Evolutionary conservation across 2,113 vertebrate genomes (phyloP), one percentile per base, ranked within the genome.

Genomic region (Vulpes vulpes): DNA sequence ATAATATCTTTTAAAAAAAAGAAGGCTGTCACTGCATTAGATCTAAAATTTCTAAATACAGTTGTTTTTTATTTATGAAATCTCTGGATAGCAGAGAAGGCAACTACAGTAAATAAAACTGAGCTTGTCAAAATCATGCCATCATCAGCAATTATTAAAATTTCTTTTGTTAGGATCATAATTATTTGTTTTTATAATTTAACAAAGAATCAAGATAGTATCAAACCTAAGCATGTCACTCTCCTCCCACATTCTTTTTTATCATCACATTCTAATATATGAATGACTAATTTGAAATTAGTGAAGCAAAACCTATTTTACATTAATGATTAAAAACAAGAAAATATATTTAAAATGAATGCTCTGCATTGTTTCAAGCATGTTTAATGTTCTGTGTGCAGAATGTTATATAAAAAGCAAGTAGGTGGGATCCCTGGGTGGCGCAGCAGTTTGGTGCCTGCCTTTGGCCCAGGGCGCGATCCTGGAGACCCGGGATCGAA

Each of bases 11-110:
- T 7, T 1, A 43, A 43, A 43, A 43, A 43, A 43, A 93, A 60
- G 78, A 89, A 20, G 67, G 38, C 15, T 73, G 53, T 79, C 51
- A 64, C 43, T 85, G 12, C 9, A 23, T 16, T n/a, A 60, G 25
- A 78, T 53, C 9, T 20, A 67, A 57, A 19, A 27, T 80, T 79
- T 67, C 11, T 30, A 95, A 43, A 20, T 49, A 53, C 0, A 69
- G 22, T 76, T 83, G 25, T 32, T 95, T 92, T 92, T 83, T 60
- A 62, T 94, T 57, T 91, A 53, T 79, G 79, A 82, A 59, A 12
- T 76, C 12, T 5, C 59, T 92, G 5, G 27, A 55, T 90, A 83
- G 83, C 9, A 93, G 25, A 92, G 35, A 10, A 81, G 43, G 5
- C 4, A 81, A 55, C 55, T 53, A 5, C 65, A 49, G 78, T 83